These are phyloP conservation scores for Amblyornis subalaris DNA, from an alignment of 2,113 vertebrate species.

Conservation along the genomic window DNA sequence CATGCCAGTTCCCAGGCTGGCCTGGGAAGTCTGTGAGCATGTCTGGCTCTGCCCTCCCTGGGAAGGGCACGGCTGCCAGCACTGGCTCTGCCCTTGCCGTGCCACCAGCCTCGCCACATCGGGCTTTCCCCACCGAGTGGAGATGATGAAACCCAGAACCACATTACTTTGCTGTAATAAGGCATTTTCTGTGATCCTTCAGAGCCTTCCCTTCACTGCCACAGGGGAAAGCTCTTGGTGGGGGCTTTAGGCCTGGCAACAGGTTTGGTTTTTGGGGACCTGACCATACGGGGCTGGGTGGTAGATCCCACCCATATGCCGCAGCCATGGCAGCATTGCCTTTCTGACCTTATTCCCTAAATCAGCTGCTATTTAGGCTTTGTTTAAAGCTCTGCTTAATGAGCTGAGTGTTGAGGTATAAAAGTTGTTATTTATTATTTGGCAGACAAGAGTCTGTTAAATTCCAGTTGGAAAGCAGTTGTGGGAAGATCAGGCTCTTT, in stretches of 20 bases:
- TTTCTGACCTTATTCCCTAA: fast-evolving
- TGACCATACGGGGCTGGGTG: fast-evolving
- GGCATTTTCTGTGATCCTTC: not conserved
- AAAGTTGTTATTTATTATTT: not conserved
- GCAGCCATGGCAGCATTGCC: not conserved
- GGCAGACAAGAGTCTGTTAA: not conserved
- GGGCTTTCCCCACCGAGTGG: not conserved
- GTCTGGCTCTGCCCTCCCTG: not conserved
- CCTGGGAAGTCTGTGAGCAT: not conserved
- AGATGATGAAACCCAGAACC: fast-evolving
- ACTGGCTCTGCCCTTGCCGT: fast-evolving
- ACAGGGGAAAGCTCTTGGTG: not conserved
- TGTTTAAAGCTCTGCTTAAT: not conserved
- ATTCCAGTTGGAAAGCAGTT: not conserved
- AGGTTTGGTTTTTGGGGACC: not conserved
- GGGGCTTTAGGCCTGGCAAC: not conserved
- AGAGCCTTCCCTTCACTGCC: not conserved
- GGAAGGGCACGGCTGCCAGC: not conserved
- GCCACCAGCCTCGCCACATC: fast-evolving
- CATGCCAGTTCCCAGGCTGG: not conserved
- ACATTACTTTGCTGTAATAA: fast-evolving
- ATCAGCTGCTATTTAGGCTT: not conserved
- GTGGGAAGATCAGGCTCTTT: not conserved
- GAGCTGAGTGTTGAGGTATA: not conserved
- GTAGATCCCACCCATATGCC: not conserved